Evolutionary conservation across 2,888 invertebrate species (phyloP), one percentile per base, ranked within the genome.

Genomic region (Orthonevra nobilis): DNA sequence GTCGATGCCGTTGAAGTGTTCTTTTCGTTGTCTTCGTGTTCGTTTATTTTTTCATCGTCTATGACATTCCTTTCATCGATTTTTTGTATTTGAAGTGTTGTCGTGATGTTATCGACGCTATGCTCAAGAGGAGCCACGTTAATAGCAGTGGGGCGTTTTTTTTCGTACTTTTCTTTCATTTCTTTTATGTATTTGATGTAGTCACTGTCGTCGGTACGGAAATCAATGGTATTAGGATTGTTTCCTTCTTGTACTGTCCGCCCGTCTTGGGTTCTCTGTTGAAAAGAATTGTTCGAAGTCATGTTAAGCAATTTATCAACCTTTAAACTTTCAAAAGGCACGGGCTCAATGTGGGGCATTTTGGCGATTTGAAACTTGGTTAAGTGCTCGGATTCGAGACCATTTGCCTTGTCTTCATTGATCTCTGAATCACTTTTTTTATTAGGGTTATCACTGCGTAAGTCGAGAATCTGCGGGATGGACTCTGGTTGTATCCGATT

Each of bases 11-110:
- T n/a, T 79, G 68, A 79, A 73, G 79, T 72, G 73, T 68, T 79
- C 68, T 61, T 68, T 73, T 68, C 50, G 79, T 73, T 79, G 66
- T 73, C 79, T 68, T 73, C 68, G 28, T 42, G 46, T 30, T 73
- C 56, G 73, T 72, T 66, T 79, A 68, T 68, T 73, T 72, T 79
- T 79, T 68, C 68, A 68, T 79, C 73, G 73, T 68, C 79, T 73
- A 42, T 42, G 61, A 68, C 79, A 68, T 73, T 79, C 56, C 50
- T 50, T 68, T 56, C 61, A 79, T 79, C 68, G 79, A 73, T 79
- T 79, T 79, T 79, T 79, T 68, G 73, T 63, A 20, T 60, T 44
- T 60, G 73, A 73, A 79, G 73, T 68, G 79, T 61, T 79, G 79
- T 73, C 73, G 79, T 73, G 73, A 79, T 68, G 61, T 79, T 79